Evolutionary conservation across 2,797 vertebrate genomes (phyloP).

Genomic region (Molossus alvarezi): DNA sequence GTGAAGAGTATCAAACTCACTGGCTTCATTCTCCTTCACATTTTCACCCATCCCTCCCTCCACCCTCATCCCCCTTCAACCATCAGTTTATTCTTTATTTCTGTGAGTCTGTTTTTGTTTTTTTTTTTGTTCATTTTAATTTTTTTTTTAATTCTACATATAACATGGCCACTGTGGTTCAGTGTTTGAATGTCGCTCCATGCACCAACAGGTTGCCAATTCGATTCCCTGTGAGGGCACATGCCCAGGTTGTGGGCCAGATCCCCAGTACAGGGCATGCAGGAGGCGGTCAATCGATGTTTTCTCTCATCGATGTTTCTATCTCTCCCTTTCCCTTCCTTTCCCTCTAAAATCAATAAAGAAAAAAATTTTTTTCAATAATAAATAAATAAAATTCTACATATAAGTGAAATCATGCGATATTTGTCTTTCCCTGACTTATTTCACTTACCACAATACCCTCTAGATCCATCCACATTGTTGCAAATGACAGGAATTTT

Average conservation of each 20-base stretch:
- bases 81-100: not conserved
- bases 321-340: too few relatives aligned
- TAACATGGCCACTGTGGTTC: too few relatives aligned
- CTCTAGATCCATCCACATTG: not conserved
- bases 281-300: too few relatives aligned
- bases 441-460: not conserved
- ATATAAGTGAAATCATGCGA: not conserved
- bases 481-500: not conserved
- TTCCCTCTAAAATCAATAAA: too few relatives aligned
- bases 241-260: too few relatives aligned
- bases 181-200: too few relatives aligned
- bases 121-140: not conserved
- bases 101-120: not conserved
- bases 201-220: too few relatives aligned
- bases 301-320: too few relatives aligned
- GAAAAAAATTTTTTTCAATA: too few relatives aligned
- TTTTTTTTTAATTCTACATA: not conserved
- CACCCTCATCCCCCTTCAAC: too few relatives aligned
- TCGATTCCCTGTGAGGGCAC: too few relatives aligned
- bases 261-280: too few relatives aligned
- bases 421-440: not conserved
- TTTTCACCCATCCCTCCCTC: not conserved
- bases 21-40: not conserved
- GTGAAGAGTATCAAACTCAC: not conserved
- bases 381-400: not conserved